Base-by-base conservation (phyloP, 2,888 invertebrate genomes). In the Zootermopsis nevadensis region DNA sequence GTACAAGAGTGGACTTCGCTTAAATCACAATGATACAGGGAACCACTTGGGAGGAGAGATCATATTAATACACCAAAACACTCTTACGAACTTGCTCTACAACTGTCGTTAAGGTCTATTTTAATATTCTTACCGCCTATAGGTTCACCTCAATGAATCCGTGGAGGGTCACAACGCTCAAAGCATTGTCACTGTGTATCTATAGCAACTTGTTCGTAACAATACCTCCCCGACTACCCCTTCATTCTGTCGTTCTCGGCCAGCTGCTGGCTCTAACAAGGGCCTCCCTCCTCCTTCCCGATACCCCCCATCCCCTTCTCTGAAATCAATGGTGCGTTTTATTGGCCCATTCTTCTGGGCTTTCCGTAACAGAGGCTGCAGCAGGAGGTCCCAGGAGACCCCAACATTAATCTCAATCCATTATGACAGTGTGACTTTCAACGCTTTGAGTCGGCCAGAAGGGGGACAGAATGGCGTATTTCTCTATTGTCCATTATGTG, bases 401-500 rank as follows among this genome's bases (percentile, higher is more conserved):
- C n/a, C 55, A 12, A 67, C 84, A 84, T 84, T 82, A 82, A 82
- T 84, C 84, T 84, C 82, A 76, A 84, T 84, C 84, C 84, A 84
- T 84, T 84, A 84, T 82, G 38, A 81, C 31, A 35, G 22, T 69
- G 55, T 30, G 77, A 77, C 77, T 77, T 55, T 77, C 77, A 77
- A 55, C 77, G 77, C 77, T 77, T 55, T 55, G 27, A 42, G n/a
- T 35, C 19, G 38, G 42, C 38, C 42, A 24, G 72, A n/a, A 76
- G 60, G 60, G 60, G 76, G 30, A 42, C 76, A 76, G 42, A 35
- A 30, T 19, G 76, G 76, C 77, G 55, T 19, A 55, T 30, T 19
- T 77, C 31, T 31, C 30, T 33, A 69, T 69, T 69, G 33, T 69
- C 31, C 77, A 24, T 19, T 76, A 27, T 15, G 38, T 38, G 30